phyloP scores from a whole-genome alignment of 2,888 invertebrate species.

The Drosophila phalerata region DNA sequence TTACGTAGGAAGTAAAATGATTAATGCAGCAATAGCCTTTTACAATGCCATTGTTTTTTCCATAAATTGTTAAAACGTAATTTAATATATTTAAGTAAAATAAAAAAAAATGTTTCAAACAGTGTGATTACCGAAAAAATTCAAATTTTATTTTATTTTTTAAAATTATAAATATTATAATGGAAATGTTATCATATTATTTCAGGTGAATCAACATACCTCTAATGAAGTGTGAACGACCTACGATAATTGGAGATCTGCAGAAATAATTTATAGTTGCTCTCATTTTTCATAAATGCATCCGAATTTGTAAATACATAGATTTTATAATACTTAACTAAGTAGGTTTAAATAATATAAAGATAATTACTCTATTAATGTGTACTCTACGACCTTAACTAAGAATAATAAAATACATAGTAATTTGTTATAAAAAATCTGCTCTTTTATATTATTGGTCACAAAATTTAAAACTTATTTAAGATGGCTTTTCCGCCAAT shows the following conservation, averaged over 20 bases:
- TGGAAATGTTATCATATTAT: conserved; percentile 44
- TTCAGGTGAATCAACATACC: conserved; percentile 83
- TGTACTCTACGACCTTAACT: conserved; percentile 27
- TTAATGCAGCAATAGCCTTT: conserved; percentile 5
- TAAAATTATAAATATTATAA: conserved; percentile 17
- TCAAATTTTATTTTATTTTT: conserved; percentile 10
- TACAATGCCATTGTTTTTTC: conserved; percentile 28
- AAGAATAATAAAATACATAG: conserved; percentile 31
- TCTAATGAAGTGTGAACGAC: conserved; percentile 70
- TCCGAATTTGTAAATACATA: conserved; percentile 63
- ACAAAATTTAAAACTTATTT: neutral
- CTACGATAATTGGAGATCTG: conserved; percentile 60
- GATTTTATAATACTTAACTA: conserved; percentile 60
- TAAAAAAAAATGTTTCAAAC: conserved; percentile 14
- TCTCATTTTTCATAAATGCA: conserved; percentile 54
- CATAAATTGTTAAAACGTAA: conserved; percentile 17
- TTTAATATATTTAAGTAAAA: conserved; percentile 12
- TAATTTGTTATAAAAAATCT: conserved; percentile 24
- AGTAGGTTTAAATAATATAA: conserved; percentile 56
- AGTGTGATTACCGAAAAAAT: conserved; percentile 20
- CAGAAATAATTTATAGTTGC: conserved; percentile 54
- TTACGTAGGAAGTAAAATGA: neutral
- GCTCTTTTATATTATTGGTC: conserved; percentile 1
- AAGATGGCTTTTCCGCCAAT: neutral
- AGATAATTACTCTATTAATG: conserved; percentile 42